Conservation (phyloP, 2,797 vertebrate genomes). For the Remorina albescens region DNA sequence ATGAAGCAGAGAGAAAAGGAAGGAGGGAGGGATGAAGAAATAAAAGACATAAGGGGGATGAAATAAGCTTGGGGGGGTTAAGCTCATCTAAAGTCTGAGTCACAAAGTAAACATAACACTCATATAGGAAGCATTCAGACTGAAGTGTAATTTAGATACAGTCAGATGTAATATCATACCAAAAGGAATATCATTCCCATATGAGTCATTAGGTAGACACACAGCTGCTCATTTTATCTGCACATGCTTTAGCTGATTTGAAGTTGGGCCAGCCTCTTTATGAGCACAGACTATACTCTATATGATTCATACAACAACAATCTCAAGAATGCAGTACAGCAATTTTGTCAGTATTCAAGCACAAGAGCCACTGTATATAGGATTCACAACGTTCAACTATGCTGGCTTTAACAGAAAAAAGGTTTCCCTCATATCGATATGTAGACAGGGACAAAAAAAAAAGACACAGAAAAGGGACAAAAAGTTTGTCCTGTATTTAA, state of each 20-base stretch:
- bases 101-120: constrained; percentile 38
- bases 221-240: constrained; percentile 21
- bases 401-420: neutral
- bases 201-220: constrained; percentile 26
- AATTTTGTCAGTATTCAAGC: constrained; percentile 13
- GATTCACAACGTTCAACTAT: neutral
- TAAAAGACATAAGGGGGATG: constrained; percentile 8
- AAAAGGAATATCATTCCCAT: constrained; percentile 40
- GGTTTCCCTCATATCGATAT: neutral
- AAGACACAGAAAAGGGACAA: neutral
- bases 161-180: constrained; percentile 25
- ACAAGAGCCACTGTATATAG: neutral
- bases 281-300: constrained; percentile 4
- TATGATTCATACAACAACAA: constrained; percentile 25
- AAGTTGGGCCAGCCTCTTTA: constrained; percentile 4
- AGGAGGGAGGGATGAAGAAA: neutral
- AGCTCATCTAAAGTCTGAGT: constrained; percentile 37
- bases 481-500: neutral
- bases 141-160: constrained; percentile 16
- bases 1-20: constrained; percentile 23
- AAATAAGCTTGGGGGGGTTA: constrained; percentile 10
- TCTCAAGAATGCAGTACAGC: constrained; percentile 17
- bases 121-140: constrained; percentile 31
- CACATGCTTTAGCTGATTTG: neutral
- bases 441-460: neutral